phyloP scores from a whole-genome alignment of 2,113 vertebrate species.

The Axis porcinus region DNA sequence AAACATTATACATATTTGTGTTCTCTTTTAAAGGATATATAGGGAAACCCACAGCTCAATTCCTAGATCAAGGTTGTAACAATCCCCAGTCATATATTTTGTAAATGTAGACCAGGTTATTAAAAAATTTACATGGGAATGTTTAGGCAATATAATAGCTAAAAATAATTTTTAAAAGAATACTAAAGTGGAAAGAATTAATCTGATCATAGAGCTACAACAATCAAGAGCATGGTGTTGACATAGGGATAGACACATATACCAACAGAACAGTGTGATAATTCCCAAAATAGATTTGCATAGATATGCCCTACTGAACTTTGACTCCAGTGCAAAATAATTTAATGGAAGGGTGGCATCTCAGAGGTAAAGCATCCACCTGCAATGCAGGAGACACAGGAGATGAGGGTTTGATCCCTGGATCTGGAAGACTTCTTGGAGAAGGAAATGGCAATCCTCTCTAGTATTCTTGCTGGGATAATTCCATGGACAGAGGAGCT shows the following conservation, averaged over 20 bases:
- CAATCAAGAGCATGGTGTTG: neutral
- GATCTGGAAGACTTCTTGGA: neutral
- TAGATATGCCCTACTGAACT: neutral
- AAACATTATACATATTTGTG: neutral
- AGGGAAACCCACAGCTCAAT: neutral
- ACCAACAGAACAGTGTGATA: neutral
- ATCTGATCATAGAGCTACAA: neutral
- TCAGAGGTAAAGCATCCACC: neutral
- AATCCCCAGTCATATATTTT: neutral
- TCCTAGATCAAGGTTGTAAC: neutral
- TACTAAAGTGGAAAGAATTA: neutral
- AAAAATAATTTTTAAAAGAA: neutral
- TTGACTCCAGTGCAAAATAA: neutral
- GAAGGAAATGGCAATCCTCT: neutral
- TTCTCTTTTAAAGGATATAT: neutral
- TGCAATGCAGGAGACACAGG: neutral
- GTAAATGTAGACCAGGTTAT: neutral
- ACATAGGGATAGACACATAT: neutral
- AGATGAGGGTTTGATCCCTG: neutral
- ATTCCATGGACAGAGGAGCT: neutral
- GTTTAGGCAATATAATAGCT: neutral
- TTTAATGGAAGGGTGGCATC: neutral
- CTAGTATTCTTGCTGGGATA: neutral
- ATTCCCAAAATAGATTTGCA: neutral
- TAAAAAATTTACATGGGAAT: neutral